A percentile compares a stretch with the other conserved stretches of the same genome.
phyloP scores from a whole-genome alignment of 2,888 invertebrate species.

The Nemapogon koenigi region DNA sequence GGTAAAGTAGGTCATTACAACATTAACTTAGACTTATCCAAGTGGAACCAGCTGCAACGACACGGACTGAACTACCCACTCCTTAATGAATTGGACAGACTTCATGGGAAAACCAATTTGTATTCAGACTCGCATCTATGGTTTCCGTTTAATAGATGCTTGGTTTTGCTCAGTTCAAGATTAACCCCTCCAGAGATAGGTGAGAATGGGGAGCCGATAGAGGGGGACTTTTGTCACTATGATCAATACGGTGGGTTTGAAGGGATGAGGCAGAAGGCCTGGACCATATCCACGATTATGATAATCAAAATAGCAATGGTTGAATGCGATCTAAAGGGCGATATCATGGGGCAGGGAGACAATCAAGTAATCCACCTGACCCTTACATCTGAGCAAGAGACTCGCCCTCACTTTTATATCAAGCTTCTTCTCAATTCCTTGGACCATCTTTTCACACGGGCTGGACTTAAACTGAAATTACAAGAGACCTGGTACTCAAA shows the following conservation, averaged over 20 bases:
- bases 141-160: neutral
- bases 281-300: neutral
- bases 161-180: neutral
- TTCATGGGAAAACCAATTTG: neutral
- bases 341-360: neutral
- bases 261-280: neutral
- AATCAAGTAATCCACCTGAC: too few relatives aligned
- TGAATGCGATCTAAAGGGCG: neutral
- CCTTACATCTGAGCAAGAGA: too few relatives aligned
- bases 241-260: neutral
- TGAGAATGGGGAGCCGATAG: neutral
- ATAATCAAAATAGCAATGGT: neutral
- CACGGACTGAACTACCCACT: neutral
- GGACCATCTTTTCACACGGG: too few relatives aligned
- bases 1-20: too few relatives aligned
- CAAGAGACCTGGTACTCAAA: too few relatives aligned
- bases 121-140: neutral
- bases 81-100: neutral
- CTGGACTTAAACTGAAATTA: too few relatives aligned
- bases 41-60: neutral
- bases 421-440: too few relatives aligned
- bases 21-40: neutral
- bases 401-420: too few relatives aligned
- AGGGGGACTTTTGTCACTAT: neutral
- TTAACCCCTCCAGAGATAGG: neutral